Base-by-base conservation (phyloP, 2,113 vertebrate species). In the Pseudois nayaur region DNA sequence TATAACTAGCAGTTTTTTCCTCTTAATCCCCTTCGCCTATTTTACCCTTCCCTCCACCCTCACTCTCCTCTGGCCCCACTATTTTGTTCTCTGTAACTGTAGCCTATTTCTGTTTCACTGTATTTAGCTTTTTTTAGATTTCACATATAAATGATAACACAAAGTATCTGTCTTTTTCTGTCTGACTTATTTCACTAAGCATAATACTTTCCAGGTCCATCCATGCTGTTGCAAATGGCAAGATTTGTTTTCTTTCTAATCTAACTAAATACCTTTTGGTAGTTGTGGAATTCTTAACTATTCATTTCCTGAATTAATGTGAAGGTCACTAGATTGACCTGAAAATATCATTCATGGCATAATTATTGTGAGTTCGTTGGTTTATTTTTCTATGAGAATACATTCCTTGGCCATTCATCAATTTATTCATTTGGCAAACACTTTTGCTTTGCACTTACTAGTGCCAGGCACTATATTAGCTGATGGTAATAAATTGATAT, bases 371-470 rank as follows among this genome's bases (percentile, higher is more conserved):
- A 29, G 57, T 86, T 60, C 11, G 4, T 31, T 88, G 81, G 29
- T 57, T 97, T 94, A 87, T 52, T 97, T 23, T 57, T 87, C n/a
- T 87, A 33, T n/a, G n/a, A 86, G 23, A 13, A 52, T 93, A 57
- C 55, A 1, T 78, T 89, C n/a, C 71, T 89, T 67, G 71, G 57
- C 23, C 13, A 48, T 6, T 52, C 27, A 27, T 78, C n/a, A 79
- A 17, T 89, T 87, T 64, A 82, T 89, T 95, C 76, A 36, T 52
- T 89, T 21, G 59, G 50, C 71, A 87, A 79, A 90, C 27, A 55
- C 43, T 86, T 87, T 5, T 12, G 27, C 17, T 43, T 79, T 21
- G 25, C 4, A 83, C 29, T 55, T 62, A 43, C 13, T 10, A 48
- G 43, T n/a, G 33, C 31, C 17, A 92, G 50, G 31, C 36, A 83